phyloP scores from a whole-genome alignment of 2,113 vertebrate genomes.

The Todiramphus saurophagus region DNA sequence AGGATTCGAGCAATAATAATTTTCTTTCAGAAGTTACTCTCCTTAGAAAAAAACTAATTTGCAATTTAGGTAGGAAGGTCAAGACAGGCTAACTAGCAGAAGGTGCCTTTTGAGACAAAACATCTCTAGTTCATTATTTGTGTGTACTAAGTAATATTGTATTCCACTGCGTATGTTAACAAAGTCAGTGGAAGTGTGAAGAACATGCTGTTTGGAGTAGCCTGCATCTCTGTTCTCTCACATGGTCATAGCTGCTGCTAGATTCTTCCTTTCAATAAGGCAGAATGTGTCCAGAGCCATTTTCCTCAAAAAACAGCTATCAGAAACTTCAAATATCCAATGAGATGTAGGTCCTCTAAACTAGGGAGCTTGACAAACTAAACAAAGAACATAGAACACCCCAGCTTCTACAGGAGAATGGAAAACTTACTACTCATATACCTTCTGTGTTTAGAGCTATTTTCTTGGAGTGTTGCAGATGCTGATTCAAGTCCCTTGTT shows the following conservation, averaged over 20 bases:
- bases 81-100: not conserved
- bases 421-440: not conserved
- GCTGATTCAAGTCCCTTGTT: not conserved
- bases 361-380: not conserved
- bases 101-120: not conserved
- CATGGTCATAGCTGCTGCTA: not conserved
- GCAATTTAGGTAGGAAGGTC: not conserved
- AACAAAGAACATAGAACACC: not conserved
- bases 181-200: not conserved
- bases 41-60: not conserved
- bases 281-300: not conserved
- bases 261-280: not conserved
- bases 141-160: not conserved
- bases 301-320: not conserved
- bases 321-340: no score
- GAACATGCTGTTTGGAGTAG: not conserved
- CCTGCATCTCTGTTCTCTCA: not conserved
- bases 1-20: not conserved
- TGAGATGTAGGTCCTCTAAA: not conserved
- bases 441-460: not conserved
- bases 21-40: not conserved
- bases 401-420: not conserved
- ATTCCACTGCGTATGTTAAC: not conserved
- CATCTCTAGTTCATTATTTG: not conserved
- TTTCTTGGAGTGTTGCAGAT: not conserved